Base-by-base conservation (phyloP, 2,113 vertebrate genomes). In the Eidolon helvum region DNA sequence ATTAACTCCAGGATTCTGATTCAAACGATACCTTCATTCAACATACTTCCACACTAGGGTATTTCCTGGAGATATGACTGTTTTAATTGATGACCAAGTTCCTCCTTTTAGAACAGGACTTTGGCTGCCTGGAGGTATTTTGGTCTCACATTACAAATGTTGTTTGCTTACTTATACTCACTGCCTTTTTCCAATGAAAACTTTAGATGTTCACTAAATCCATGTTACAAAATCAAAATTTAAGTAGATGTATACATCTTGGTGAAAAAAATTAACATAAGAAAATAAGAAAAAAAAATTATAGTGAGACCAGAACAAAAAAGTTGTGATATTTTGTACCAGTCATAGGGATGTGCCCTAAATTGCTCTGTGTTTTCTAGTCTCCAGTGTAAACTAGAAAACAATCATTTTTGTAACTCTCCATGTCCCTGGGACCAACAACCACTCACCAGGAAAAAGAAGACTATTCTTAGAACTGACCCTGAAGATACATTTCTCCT, bases 381-480 rank as follows among this genome's bases (percentile, higher is more conserved):
- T 69, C 18, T 7, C 43, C 33, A 28, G 5, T 40, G 26, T n/a
- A 77, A 78, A 92, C 2, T n/a, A 28, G 63, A 55, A 96, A 87
- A 6, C 45, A 30, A 43, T 71, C n/a, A 63, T 19, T 86, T 93
- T 21, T 63, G 7, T 72, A 74, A 68, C 38, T 77, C 16, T 77
- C 35, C 33, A 1, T 63, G 61, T 92, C 45, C 82, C 10, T 11
- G n/a, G 75, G 38, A 92, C 38, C 38, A 89, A 79, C 19, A 90
- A 69, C 5, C 9, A 45, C 30, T 74, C 55, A 33, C n/a, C 10
- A 59, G 72, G 53, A 86, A 80, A 82, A 19, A 94, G 55, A 92
- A 88, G 15, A 48, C 72, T 93, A 95, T 96, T 97, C 28, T 68
- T 91, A 86, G 78, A 35, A 74, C 38, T 86, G 66, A 40, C 35